These are phyloP conservation scores for Oryctes rhinoceros DNA, from an alignment of 1,140 invertebrate species.

Conservation along the genomic window DNA sequence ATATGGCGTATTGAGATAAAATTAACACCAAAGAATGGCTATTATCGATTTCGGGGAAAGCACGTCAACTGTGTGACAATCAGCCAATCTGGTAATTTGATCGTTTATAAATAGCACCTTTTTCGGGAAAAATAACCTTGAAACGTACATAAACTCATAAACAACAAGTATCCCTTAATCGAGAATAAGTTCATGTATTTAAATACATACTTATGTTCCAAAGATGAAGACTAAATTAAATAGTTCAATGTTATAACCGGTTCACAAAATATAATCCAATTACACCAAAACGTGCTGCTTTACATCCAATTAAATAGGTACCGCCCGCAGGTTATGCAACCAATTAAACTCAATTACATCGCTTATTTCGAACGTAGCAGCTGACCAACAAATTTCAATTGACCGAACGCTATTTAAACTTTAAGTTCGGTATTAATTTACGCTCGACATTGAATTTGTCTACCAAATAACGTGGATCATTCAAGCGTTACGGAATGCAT, in stretches of 20 bases:
- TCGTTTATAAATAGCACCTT: too few species aligned
- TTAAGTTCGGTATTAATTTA: neutral
- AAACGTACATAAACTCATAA: too few species aligned
- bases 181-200: too few species aligned
- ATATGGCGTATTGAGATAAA: slow-evolving; percentile 25
- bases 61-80: neutral
- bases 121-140: too few species aligned
- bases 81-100: too few species aligned
- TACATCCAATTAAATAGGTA: neutral
- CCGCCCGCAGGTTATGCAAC: neutral
- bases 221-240: too few species aligned
- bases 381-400: neutral
- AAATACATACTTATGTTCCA: neutral
- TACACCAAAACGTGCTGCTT: too few species aligned
- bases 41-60: neutral
- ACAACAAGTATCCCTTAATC: too few species aligned
- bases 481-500: neutral
- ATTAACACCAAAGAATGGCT: neutral
- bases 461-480: neutral
- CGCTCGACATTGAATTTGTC: neutral
- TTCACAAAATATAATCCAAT: too few species aligned
- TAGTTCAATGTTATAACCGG: too few species aligned
- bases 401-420: neutral
- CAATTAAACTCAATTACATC: neutral
- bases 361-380: neutral